Evolutionary conservation across 2,888 invertebrate genomes (phyloP).

Genomic region (Drosophila buzzatii): DNA sequence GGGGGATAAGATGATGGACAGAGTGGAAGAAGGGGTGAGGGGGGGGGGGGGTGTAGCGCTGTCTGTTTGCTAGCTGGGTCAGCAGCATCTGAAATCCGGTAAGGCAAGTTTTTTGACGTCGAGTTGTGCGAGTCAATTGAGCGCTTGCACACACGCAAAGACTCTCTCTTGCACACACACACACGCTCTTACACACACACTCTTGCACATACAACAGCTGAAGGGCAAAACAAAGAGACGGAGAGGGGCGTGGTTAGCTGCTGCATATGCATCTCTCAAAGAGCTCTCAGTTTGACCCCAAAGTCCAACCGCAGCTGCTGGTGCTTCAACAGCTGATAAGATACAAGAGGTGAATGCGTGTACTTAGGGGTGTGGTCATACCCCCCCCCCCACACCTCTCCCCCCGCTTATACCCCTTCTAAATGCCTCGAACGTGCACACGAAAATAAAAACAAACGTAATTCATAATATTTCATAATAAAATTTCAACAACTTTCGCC

Average conservation of each 20-base stretch:
- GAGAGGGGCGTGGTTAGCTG: too few relatives aligned
- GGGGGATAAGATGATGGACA: background rate
- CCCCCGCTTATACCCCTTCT: too few relatives aligned
- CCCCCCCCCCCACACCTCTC: too few relatives aligned
- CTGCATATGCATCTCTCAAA: constrained; percentile 2
- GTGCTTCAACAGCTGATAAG: constrained; percentile 11
- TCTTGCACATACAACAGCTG: background rate
- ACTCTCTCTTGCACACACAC: too few relatives aligned
- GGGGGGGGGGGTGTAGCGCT: background rate
- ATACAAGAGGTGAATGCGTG: background rate
- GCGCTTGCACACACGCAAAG: constrained; percentile 53
- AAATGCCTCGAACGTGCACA: too few relatives aligned
- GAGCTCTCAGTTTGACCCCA: constrained; percentile 36
- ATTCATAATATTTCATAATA: too few relatives aligned
- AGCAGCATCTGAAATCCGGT: constrained; percentile 80
- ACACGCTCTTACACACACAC: constrained; percentile 18
- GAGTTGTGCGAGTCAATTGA: constrained; percentile 44
- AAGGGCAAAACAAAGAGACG: background rate
- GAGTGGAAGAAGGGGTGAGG: background rate
- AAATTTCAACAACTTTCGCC: too few relatives aligned
- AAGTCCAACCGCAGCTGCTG: background rate
- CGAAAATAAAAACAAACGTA: too few relatives aligned
- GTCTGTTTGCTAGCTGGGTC: constrained; percentile 48
- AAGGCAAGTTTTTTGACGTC: constrained; percentile 77
- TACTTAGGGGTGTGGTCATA: too few relatives aligned